Conservation (phyloP, 2,113 vertebrate species). For the Ivindomyrus marchei region DNA sequence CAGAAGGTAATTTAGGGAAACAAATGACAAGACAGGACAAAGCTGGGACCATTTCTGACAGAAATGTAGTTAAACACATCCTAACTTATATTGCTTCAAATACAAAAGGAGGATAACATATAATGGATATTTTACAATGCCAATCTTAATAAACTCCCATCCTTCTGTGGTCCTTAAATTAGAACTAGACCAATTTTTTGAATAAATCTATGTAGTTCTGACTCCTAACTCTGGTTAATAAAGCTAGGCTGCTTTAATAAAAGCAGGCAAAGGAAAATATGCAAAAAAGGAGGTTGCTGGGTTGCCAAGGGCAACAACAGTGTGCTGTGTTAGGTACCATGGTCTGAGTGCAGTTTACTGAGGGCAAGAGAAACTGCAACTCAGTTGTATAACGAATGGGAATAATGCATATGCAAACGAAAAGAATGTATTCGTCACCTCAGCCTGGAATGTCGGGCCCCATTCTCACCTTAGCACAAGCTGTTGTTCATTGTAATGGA, state of each 20-base stretch:
- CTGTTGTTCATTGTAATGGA: background rate
- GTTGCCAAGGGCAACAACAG: background rate
- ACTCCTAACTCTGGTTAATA: background rate
- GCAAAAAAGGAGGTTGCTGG: background rate
- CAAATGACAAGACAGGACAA: no score
- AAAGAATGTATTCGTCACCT: background rate
- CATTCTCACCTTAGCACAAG: background rate
- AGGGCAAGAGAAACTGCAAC: background rate
- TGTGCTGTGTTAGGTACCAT: background rate
- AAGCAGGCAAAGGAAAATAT: background rate
- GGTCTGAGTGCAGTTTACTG: background rate
- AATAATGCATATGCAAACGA: background rate
- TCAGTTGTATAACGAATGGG: background rate
- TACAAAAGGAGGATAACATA: background rate
- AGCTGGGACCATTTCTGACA: background rate
- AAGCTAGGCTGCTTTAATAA: background rate
- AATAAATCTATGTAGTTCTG: background rate
- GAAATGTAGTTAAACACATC: background rate
- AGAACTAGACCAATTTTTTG: background rate
- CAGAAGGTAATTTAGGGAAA: background rate
- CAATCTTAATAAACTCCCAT: background rate
- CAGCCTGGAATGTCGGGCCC: background rate
- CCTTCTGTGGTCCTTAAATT: background rate
- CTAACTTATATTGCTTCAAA: background rate
- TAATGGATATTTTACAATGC: background rate